These are phyloP conservation scores for Willowsia nigromaculata DNA, from an alignment of 2,888 invertebrate genomes.

Conservation along the genomic window DNA sequence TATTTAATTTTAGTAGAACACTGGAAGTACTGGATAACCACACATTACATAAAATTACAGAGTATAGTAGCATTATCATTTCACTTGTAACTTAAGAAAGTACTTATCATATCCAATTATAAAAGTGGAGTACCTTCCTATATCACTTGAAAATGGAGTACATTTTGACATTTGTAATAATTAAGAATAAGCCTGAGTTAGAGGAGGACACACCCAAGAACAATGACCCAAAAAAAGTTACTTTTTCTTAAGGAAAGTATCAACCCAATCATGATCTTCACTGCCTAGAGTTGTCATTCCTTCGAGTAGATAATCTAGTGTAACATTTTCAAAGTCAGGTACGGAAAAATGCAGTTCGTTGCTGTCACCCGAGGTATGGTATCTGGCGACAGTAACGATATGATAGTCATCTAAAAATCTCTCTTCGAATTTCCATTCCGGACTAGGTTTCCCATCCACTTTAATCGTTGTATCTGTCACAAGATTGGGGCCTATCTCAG, in stretches of 20 bases:
- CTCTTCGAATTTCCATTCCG: slow-evolving; percentile 92
- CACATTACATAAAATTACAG: too few relatives aligned
- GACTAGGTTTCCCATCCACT: slow-evolving; percentile 82
- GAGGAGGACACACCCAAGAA: neutral
- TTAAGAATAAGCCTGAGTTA: too few relatives aligned
- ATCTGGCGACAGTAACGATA: slow-evolving; percentile 87
- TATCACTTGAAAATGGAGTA: slow-evolving; percentile 13
- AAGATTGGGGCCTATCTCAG: slow-evolving; percentile 82
- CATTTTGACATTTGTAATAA: neutral
- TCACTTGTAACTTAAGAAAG: too few relatives aligned
- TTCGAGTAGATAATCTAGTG: slow-evolving; percentile 84
- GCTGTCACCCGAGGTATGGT: slow-evolving; percentile 81
- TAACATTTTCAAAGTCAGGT: slow-evolving; percentile 83
- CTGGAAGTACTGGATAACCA: too few relatives aligned
- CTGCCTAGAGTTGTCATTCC: slow-evolving; percentile 82
- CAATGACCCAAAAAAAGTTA: slow-evolving; percentile 78
- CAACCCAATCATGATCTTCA: slow-evolving; percentile 81
- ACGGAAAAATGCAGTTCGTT: slow-evolving; percentile 79
- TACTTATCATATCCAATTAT: neutral
- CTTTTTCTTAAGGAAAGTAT: slow-evolving; percentile 84
- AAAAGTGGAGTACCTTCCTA: neutral
- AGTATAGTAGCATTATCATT: too few relatives aligned
- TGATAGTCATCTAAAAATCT: slow-evolving; percentile 87
- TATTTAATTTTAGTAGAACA: too few relatives aligned
- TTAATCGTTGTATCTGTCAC: slow-evolving; percentile 86